phyloP scores from a whole-genome alignment of 2,113 vertebrate genomes.

The Etheostoma spectabile region DNA sequence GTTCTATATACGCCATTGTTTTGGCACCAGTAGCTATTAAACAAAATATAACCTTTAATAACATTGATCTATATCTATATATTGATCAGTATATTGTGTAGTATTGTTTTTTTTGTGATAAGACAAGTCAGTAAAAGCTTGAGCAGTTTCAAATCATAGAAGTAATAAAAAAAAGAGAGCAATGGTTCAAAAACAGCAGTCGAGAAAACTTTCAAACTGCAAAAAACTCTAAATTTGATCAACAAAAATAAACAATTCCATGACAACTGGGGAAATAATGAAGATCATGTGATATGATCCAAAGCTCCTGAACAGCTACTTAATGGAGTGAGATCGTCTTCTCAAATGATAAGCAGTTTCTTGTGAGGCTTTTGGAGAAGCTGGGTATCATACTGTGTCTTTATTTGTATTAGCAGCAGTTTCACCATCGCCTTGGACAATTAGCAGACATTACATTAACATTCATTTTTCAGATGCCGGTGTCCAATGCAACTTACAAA shows the following conservation, averaged over 20 bases:
- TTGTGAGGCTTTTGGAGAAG: background rate
- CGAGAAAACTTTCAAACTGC: background rate
- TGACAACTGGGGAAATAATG: background rate
- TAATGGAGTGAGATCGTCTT: background rate
- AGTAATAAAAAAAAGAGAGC: background rate
- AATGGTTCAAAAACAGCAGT: background rate
- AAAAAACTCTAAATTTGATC: too few relatives aligned
- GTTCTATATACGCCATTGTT: background rate
- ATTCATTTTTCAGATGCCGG: background rate
- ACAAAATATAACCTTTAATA: background rate
- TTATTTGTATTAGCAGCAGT: too few relatives aligned
- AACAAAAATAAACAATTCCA: background rate
- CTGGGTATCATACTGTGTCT: background rate
- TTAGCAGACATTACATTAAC: background rate
- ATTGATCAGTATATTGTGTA: too few relatives aligned
- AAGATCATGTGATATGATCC: background rate
- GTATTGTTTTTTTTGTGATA: too few relatives aligned
- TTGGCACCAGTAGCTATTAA: background rate
- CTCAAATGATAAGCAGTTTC: background rate
- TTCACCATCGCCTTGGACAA: background rate
- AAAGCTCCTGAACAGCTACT: background rate
- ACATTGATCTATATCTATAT: too few relatives aligned
- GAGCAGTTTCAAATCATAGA: background rate
- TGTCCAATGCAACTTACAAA: background rate
- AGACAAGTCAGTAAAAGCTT: background rate